These are phyloP conservation scores for Pocillopora grandis DNA, from an alignment of 92 coral and sea anemone genomes.

Conservation along the genomic window DNA sequence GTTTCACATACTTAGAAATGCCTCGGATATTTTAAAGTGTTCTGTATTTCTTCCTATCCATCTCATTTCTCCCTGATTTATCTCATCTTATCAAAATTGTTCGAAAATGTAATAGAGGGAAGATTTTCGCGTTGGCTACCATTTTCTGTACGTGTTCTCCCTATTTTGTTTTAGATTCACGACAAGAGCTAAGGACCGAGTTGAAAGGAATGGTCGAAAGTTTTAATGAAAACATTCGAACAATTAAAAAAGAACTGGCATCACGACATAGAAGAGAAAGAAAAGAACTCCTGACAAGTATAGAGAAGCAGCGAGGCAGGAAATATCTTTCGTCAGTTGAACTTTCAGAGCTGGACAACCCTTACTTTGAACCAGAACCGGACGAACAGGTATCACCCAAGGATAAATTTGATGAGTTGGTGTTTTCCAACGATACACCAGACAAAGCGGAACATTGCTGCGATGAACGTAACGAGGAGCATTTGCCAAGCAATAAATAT, in stretches of 20 bases:
- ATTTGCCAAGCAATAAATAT: not conserved
- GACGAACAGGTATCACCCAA: not conserved
- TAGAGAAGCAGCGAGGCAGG: not conserved
- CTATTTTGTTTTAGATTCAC: not conserved
- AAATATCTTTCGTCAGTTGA: not conserved
- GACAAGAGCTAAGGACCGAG: conserved; percentile 2
- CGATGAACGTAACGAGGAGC: not conserved
- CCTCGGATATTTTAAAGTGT: too few relatives aligned
- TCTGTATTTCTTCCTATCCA: too few relatives aligned
- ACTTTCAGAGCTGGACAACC: conserved; percentile 1
- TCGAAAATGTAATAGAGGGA: not conserved
- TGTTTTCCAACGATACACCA: too few relatives aligned
- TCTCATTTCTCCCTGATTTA: too few relatives aligned
- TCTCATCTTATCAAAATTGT: not conserved
- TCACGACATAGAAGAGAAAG: conserved; percentile 16
- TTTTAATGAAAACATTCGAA: conserved; percentile 14
- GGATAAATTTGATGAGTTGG: not conserved
- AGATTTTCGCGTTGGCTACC: not conserved
- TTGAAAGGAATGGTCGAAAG: conserved; percentile 3
- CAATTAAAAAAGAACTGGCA: not conserved
- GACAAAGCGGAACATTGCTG: too few relatives aligned
- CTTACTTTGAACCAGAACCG: not conserved
- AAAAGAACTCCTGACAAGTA: not conserved
- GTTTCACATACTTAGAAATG: too few relatives aligned
- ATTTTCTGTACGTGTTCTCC: not conserved